These are phyloP conservation scores for Rhynchophorus ferrugineus DNA, from an alignment of 1,140 invertebrate species.

Conservation along the genomic window DNA sequence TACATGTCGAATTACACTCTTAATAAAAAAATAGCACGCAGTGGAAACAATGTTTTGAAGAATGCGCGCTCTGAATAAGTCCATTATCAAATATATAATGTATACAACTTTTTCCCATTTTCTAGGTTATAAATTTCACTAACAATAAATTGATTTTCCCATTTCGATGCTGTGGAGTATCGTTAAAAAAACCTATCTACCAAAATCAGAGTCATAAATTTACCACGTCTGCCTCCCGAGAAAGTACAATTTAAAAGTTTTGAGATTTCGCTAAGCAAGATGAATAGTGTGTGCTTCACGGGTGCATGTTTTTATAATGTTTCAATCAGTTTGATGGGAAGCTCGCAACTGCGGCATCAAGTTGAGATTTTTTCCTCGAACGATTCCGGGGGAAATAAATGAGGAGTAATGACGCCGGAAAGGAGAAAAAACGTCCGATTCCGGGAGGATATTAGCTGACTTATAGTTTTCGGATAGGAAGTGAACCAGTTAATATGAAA, in stretches of 20 bases:
- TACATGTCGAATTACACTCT: no score
- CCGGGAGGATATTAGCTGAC: no score
- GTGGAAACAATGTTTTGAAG: no score
- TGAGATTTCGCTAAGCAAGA: conserved; percentile 26
- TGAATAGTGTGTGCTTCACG: conserved; percentile 15
- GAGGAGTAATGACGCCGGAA: conserved; percentile 14
- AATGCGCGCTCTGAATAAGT: no score
- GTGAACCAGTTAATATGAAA: no score
- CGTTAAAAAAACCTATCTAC: conserved; percentile 7
- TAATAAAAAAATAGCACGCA: no score
- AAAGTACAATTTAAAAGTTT: conserved; percentile 22
- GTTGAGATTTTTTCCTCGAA: conserved; percentile 28
- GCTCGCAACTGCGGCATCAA: conserved; percentile 20
- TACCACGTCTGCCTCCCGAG: neutral
- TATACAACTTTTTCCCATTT: no score
- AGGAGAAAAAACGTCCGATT: neutral
- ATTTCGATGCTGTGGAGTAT: no score
- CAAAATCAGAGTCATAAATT: conserved; percentile 11
- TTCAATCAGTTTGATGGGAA: conserved; percentile 30
- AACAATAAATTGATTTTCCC: no score
- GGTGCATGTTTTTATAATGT: conserved; percentile 29
- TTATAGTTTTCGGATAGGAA: no score
- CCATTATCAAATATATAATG: no score
- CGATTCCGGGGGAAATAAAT: conserved; percentile 24
- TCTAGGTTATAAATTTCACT: no score